Conservation (phyloP, 2,113 vertebrate genomes). For the Lepus europaeus region DNA sequence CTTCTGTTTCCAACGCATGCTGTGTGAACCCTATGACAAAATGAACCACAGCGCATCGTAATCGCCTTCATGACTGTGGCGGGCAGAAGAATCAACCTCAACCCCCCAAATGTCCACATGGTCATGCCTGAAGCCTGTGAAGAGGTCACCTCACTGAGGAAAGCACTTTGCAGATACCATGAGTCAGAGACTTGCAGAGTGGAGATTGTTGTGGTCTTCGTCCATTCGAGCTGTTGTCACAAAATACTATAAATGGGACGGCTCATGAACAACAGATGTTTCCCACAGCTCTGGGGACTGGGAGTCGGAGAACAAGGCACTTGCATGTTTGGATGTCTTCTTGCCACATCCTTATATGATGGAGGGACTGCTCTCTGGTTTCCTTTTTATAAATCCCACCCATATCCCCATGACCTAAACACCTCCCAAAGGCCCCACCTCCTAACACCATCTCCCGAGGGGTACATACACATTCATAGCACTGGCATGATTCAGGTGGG, state of each 20-base stretch:
- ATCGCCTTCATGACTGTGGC: background rate
- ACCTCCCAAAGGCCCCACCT: background rate
- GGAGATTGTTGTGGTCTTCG: background rate
- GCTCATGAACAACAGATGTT: too few relatives aligned
- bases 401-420: too few relatives aligned
- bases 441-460: background rate
- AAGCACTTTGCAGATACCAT: background rate
- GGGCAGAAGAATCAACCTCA: background rate
- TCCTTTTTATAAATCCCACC: background rate
- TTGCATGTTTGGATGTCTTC: too few relatives aligned
- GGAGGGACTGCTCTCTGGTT: too few relatives aligned
- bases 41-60: too few relatives aligned
- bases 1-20: background rate
- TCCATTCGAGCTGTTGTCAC: too few relatives aligned
- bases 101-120: accelerated
- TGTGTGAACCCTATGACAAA: background rate
- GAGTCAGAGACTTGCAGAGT: background rate
- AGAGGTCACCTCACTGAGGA: background rate
- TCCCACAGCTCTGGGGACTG: background rate
- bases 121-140: background rate
- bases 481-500: background rate
- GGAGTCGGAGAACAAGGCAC: background rate
- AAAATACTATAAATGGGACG: too few relatives aligned
- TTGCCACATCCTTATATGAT: too few relatives aligned
- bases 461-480: background rate